Conservation (phyloP, 1,140 invertebrate genomes). For the Neotoxoptera formosana region DNA sequence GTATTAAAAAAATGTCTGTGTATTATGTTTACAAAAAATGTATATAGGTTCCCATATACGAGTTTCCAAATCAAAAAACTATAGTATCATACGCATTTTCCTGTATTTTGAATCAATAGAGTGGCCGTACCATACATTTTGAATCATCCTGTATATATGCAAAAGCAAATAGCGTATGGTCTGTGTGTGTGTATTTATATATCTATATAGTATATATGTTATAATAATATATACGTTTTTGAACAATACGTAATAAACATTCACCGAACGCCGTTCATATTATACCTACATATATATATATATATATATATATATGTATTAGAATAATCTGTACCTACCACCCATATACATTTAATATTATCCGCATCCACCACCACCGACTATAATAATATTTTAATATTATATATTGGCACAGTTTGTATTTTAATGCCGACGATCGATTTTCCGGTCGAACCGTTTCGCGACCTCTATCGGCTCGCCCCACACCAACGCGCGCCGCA, state of each 20-base stretch:
- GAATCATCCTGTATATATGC: background rate
- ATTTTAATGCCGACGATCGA: background rate
- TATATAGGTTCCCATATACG: too few relatives aligned
- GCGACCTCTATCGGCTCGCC: background rate
- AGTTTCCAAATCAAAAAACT: too few relatives aligned
- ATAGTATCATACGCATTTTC: too few relatives aligned
- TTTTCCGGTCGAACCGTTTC: background rate
- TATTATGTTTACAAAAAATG: too few relatives aligned
- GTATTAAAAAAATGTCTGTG: too few relatives aligned
- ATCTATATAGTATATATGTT: background rate
- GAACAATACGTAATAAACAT: constrained; percentile 36
- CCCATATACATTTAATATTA: too few relatives aligned
- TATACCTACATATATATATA: too few relatives aligned
- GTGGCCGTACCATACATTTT: too few relatives aligned
- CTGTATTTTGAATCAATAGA: too few relatives aligned
- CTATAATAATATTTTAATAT: background rate
- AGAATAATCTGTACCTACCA: background rate
- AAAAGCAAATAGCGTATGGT: background rate
- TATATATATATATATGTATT: background rate
- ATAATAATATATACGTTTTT: background rate
- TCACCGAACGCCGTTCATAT: background rate
- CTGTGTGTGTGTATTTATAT: background rate
- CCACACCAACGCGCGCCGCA: background rate
- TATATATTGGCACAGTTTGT: background rate
- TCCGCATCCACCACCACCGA: background rate